Evolutionary conservation across 2,888 invertebrate genomes (phyloP), one percentile per base, ranked within the genome.

Genomic region (Eupeodes luniger): DNA sequence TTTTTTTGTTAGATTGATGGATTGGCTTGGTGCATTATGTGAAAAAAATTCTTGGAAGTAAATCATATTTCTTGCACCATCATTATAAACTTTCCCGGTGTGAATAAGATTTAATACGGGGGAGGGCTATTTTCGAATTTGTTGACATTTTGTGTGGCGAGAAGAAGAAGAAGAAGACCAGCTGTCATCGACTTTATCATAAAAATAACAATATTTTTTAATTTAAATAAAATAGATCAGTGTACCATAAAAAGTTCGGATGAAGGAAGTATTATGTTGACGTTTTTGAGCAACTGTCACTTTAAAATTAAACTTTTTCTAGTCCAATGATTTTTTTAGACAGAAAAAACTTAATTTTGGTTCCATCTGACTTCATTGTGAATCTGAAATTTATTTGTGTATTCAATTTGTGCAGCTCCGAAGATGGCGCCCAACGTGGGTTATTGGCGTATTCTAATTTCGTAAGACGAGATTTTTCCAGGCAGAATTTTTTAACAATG

Each of bases 11-110:
- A 47, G 79, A 69, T 44, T 12, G 85, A 77, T 77, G 36, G 76
- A 61, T 66, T 76, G 9, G 34, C 40, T 55, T 62, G 40, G 40
- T 9, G 27, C 27, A 27, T 27, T 27, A 11, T 57, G 11, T 47
- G 70, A 75, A 70, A 49, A 49, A 70, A 62, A 62, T 80, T 67
- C 67, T 61, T 34, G 36, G 59, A 83, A 78, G 16, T 19, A 53
- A 14, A 5, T 40, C 40, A 40, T 51, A 51, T 53, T 36, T 27
- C 6, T 16, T 14, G 4, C 3, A 61, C 14, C 16, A 16, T 27
- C 36, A 51, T 6, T 53, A 66, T 69, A 53, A 79, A 84, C 16
- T 36, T 67, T 72, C 34, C 36, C 34, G 14, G 53, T 69, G 67
- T 75, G 19, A 36, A 74, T 55, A 16, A 14, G 61, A n/a, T 72